phyloP scores from a whole-genome alignment of 1,140 invertebrate genomes.

The Caenorhabditis elegans region DNA sequence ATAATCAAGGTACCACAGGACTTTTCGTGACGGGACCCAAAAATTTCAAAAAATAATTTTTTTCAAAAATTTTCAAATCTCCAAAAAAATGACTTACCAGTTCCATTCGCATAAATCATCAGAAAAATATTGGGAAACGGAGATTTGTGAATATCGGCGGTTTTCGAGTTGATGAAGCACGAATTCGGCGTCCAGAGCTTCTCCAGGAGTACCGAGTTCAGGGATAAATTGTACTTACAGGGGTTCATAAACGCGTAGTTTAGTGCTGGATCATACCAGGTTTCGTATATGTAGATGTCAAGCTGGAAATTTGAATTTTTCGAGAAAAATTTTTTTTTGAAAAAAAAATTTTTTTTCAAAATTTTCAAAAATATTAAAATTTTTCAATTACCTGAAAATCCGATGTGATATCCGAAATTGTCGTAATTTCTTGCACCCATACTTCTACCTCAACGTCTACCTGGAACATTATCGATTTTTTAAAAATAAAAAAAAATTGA shows the following conservation, averaged over 20 bases:
- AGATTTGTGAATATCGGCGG: conserved; percentile 61
- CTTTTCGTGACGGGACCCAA: too few species aligned
- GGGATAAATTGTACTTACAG: conserved; percentile 65
- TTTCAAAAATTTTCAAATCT: too few species aligned
- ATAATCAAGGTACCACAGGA: too few species aligned
- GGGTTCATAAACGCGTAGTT: conserved; percentile 61
- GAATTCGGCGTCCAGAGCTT: conserved; percentile 59
- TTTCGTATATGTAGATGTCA: conserved; percentile 65
- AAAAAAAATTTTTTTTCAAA: too few species aligned
- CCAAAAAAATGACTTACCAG: conserved; percentile 50
- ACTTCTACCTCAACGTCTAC: conserved; percentile 57
- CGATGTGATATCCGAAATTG: conserved; percentile 63
- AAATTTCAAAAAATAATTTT: too few species aligned
- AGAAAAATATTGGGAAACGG: conserved; percentile 66
- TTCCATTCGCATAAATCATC: conserved; percentile 65
- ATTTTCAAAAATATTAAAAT: not conserved
- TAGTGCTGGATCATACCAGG: conserved; percentile 62
- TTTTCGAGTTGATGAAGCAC: conserved; percentile 66
- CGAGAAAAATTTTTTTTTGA: not conserved
- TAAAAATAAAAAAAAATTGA: too few species aligned
- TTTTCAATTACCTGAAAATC: conserved; percentile 62
- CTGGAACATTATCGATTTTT: too few species aligned
- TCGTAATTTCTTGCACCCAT: conserved; percentile 66
- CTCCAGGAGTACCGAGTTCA: conserved; percentile 64
- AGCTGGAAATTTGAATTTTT: conserved; percentile 48